Conservation (phyloP, 2,113 vertebrate species). For the Seriola dumerili region DNA sequence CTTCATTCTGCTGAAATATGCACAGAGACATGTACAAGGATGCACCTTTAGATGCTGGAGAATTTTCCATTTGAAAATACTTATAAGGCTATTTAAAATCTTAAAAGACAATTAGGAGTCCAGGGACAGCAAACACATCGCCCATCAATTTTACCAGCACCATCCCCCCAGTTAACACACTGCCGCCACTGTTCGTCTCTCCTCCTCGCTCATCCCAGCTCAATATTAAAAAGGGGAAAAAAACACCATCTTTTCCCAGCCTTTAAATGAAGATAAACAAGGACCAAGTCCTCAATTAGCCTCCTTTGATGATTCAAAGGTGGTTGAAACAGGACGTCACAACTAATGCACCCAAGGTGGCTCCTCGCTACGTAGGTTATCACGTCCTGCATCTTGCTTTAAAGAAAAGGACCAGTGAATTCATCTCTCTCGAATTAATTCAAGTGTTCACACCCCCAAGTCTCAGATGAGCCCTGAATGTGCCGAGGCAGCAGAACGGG, state of each 20-base stretch:
- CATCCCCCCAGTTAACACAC: conserved; percentile 71
- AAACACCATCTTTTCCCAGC: conserved; percentile 57
- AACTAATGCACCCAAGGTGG: conserved; percentile 16
- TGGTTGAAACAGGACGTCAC: conserved; percentile 43
- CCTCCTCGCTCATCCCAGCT: conserved; percentile 21
- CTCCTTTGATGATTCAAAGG: conserved; percentile 53
- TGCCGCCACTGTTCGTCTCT: conserved; percentile 53
- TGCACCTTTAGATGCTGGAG: background rate
- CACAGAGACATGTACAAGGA: background rate
- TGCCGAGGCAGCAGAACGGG: conserved; percentile 81
- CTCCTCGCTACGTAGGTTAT: conserved; percentile 9
- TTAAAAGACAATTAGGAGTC: conserved; percentile 69
- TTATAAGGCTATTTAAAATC: conserved; percentile 54
- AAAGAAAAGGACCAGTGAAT: conserved; percentile 45
- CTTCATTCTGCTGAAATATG: conserved; percentile 53
- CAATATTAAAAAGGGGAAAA: conserved; percentile 75
- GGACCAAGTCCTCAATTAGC: conserved; percentile 68
- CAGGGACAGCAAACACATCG: conserved; percentile 38
- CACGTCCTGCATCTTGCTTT: conserved; percentile 15
- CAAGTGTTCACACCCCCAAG: conserved; percentile 58
- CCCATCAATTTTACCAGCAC: conserved; percentile 59
- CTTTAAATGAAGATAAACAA: conserved; percentile 80
- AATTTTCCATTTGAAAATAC: conserved; percentile 26
- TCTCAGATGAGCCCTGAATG: conserved; percentile 78
- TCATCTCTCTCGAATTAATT: conserved; percentile 68